A percentile compares a stretch with the other conserved stretches of the same genome.
Evolutionary conservation across 2,797 vertebrate species (phyloP).

Genomic region (Microctenopoma lineatum): DNA sequence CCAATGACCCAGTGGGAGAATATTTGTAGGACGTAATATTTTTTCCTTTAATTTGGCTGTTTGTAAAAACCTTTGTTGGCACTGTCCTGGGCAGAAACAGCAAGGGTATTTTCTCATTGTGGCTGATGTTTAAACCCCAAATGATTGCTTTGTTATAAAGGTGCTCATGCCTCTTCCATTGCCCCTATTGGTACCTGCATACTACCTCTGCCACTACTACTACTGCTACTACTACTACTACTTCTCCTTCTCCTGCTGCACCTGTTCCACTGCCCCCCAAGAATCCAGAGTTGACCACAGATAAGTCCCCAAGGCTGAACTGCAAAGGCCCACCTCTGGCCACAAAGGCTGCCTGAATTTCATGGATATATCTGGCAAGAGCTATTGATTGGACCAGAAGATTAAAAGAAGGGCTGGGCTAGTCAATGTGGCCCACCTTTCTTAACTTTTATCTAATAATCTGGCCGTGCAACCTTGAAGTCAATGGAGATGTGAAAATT

Average conservation of each 20-base stretch:
- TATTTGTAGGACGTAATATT: slow-evolving; percentile 33
- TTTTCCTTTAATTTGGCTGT: slow-evolving; percentile 43
- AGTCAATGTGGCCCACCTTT: slow-evolving; percentile 34
- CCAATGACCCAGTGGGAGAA: slow-evolving; percentile 36
- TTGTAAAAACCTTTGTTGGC: slow-evolving; percentile 68
- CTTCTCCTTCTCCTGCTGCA: slow-evolving; percentile 61
- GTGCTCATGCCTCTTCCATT: slow-evolving; percentile 81
- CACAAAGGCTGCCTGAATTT: slow-evolving; percentile 61
- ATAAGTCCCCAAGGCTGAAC: slow-evolving; percentile 69
- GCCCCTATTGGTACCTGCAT: slow-evolving; percentile 78
- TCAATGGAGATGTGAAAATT: slow-evolving; percentile 10
- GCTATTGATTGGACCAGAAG: slow-evolving; percentile 58
- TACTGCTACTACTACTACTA: slow-evolving; percentile 48
- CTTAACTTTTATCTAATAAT: slow-evolving; percentile 11
- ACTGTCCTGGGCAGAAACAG: slow-evolving; percentile 66
- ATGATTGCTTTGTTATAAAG: slow-evolving; percentile 84
- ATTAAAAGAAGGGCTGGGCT: slow-evolving; percentile 45
- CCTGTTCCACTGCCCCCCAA: slow-evolving; percentile 75
- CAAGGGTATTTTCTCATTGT: slow-evolving; percentile 71
- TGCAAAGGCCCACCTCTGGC: slow-evolving; percentile 69
- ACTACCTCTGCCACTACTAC: slow-evolving; percentile 74
- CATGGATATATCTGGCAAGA: slow-evolving; percentile 62
- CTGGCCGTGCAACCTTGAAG: background rate
- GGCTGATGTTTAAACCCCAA: slow-evolving; percentile 79
- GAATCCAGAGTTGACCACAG: slow-evolving; percentile 73